phyloP scores from a whole-genome alignment of 2,888 invertebrate species.

The Microchrysa polita region DNA sequence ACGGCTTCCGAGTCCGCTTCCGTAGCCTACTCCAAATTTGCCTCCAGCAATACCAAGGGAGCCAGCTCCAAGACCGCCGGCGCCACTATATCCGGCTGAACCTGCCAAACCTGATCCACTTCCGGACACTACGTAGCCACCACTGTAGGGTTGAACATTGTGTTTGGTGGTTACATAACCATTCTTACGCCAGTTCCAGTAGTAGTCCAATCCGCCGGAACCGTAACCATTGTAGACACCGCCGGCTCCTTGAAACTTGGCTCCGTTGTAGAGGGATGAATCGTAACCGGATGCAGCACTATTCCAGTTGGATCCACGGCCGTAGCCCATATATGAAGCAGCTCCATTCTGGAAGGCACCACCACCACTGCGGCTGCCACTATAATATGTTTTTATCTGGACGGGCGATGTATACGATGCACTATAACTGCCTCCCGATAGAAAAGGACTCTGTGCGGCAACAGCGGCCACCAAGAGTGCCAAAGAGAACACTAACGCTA shows the following conservation, averaged over 20 bases:
- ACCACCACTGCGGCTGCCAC: not conserved
- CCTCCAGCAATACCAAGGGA: not conserved
- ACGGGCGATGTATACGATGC: not conserved
- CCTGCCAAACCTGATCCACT: not conserved
- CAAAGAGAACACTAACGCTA: slow-evolving; percentile 26
- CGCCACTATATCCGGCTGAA: not conserved
- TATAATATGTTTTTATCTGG: slow-evolving; percentile 1
- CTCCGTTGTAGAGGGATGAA: slow-evolving; percentile 7
- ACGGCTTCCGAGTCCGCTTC: not conserved
- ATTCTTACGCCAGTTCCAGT: slow-evolving; percentile 18
- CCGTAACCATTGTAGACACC: slow-evolving; percentile 13
- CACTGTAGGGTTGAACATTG: not conserved
- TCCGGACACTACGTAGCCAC: not conserved
- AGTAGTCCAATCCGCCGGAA: slow-evolving; percentile 2
- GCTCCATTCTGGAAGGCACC: not conserved
- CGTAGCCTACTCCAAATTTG: not conserved
- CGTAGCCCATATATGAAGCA: slow-evolving; percentile 4
- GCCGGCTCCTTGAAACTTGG: not conserved
- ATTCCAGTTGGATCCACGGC: slow-evolving; percentile 17
- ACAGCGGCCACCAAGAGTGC: slow-evolving; percentile 23
- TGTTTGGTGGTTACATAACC: not conserved
- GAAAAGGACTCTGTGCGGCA: slow-evolving; percentile 3
- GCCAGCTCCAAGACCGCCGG: not conserved
- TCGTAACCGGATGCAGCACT: slow-evolving; percentile 11
- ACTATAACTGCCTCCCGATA: not conserved